Conservation (phyloP, 2,113 vertebrate genomes). For the Phoxinus phoxinus region DNA sequence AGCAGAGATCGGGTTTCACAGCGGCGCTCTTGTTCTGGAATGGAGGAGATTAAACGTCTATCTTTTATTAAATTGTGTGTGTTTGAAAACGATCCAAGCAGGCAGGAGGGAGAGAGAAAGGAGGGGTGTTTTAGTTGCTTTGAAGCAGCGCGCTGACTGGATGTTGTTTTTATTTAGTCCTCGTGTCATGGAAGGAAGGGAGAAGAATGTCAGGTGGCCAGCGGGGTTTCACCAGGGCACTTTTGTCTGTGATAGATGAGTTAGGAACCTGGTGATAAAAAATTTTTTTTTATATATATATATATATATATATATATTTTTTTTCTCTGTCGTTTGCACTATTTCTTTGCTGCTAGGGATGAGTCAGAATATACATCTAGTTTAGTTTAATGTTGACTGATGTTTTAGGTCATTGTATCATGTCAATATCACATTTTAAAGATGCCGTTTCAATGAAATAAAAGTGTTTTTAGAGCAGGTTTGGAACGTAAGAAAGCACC, state of each 20-base stretch:
- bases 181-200: conserved; percentile 60
- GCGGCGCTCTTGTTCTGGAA: conserved; percentile 57
- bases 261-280: background rate
- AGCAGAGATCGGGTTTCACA: conserved; percentile 70
- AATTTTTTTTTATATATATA: background rate
- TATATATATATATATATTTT: background rate
- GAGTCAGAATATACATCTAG: background rate
- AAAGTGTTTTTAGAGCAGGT: background rate
- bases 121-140: conserved; percentile 62
- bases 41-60: conserved; percentile 70
- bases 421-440: background rate
- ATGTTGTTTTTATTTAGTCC: conserved; percentile 67
- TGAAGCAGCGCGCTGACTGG: conserved; percentile 64
- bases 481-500: background rate
- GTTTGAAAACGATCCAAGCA: conserved; percentile 76
- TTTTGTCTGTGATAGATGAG: conserved; percentile 2
- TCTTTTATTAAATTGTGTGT: conserved; percentile 74
- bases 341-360: background rate
- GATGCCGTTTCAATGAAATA: background rate
- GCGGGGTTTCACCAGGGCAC: background rate
- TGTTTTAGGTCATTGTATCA: too few relatives aligned
- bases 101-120: conserved; percentile 59
- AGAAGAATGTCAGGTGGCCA: conserved; percentile 60
- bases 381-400: background rate
- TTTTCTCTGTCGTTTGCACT: background rate